Conservation (phyloP, 2,113 vertebrate genomes). For the Ia io region DNA sequence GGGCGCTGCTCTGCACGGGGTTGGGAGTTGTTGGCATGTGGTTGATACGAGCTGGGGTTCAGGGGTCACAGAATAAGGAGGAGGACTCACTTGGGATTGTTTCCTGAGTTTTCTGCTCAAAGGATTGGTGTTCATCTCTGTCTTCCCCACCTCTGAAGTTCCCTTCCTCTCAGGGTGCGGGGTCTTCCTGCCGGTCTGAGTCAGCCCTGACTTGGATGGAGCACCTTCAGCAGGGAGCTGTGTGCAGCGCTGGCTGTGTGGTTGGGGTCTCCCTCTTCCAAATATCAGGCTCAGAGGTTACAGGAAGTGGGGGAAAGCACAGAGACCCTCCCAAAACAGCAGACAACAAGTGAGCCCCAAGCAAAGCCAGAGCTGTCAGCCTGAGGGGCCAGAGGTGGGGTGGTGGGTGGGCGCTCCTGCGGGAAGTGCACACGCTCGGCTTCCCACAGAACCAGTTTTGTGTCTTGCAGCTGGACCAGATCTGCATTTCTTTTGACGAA, state of each 20-base stretch:
- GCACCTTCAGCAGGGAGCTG: not conserved
- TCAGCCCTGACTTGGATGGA: no score
- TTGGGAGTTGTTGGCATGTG: not conserved
- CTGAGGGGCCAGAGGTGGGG: not conserved
- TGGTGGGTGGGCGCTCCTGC: accelerated
- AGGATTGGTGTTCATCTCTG: not conserved
- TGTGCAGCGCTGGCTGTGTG: not conserved
- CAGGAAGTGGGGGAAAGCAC: not conserved
- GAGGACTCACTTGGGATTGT: not conserved
- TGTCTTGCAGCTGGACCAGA: slow-evolving; percentile 88
- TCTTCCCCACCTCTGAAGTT: not conserved
- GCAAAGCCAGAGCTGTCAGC: not conserved
- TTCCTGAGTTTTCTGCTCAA: not conserved
- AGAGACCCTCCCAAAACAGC: not conserved
- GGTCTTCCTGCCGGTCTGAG: not conserved
- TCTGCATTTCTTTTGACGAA: slow-evolving; percentile 94
- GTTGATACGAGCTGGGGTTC: not conserved
- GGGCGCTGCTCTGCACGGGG: no score
- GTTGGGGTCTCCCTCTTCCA: not conserved
- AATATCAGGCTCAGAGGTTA: not conserved
- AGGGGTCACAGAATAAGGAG: not conserved
- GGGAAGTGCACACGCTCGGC: accelerated
- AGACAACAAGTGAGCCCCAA: not conserved
- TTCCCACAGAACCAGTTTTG: accelerated
- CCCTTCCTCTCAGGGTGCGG: not conserved